Percentiles rank a stretch among this genome's conserved stretches.
These are phyloP conservation scores for Ceriagrion tenellum DNA, from an alignment of 2,888 invertebrate species.

Conservation along the genomic window DNA sequence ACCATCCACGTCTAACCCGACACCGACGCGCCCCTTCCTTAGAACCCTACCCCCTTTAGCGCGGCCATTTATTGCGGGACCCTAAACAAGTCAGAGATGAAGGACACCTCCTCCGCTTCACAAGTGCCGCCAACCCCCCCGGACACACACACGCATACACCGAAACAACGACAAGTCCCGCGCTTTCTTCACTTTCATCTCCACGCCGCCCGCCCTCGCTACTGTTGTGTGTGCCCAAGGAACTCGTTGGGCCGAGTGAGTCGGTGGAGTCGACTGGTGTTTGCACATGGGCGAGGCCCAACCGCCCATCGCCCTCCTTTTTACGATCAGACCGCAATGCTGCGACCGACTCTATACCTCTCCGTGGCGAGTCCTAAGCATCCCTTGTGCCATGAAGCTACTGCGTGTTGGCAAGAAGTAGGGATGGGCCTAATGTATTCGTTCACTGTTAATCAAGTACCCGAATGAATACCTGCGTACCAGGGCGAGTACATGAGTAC, in stretches of 20 bases:
- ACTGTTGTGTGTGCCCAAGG: slow-evolving; percentile 59
- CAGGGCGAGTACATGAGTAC: no score
- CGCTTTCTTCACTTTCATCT: slow-evolving; percentile 37
- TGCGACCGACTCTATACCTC: no score
- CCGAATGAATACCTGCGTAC: no score
- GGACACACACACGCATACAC: background rate
- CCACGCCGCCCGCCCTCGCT: slow-evolving; percentile 36
- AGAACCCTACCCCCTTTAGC: background rate
- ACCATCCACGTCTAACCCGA: background rate
- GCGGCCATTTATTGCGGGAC: slow-evolving; percentile 34
- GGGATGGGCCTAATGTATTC: no score
- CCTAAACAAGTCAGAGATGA: slow-evolving; percentile 57
- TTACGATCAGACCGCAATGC: background rate
- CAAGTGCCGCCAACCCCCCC: background rate
- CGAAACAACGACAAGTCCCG: background rate
- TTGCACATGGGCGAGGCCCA: slow-evolving; percentile 51
- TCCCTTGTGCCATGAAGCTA: no score
- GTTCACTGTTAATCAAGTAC: no score
- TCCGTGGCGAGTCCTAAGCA: no score
- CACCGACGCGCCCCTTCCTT: background rate
- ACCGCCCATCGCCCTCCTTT: background rate
- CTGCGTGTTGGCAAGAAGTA: no score
- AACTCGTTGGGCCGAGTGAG: background rate
- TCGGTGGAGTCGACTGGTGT: background rate
- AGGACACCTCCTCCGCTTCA: background rate